A percentile compares a stretch with the other conserved stretches of the same genome.
These are phyloP conservation scores for Apamea monoglypha DNA, from an alignment of 2,888 invertebrate genomes.

Conservation along the genomic window DNA sequence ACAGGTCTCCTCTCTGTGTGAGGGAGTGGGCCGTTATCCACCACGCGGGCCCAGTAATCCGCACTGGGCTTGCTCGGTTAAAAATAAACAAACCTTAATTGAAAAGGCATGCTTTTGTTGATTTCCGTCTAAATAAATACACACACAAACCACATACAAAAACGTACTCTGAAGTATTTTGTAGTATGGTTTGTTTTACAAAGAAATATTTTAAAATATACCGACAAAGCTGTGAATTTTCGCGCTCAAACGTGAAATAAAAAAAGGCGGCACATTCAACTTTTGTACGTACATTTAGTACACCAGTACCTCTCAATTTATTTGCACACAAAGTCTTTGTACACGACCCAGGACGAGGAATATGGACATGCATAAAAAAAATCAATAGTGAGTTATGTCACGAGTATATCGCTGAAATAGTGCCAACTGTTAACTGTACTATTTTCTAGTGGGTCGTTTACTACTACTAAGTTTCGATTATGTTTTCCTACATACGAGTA, in stretches of 20 bases:
- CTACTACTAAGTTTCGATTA: background rate
- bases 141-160: background rate
- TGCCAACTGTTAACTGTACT: background rate
- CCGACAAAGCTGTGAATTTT: background rate
- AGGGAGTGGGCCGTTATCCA: background rate
- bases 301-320: slow-evolving; percentile 14
- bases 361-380: slow-evolving; percentile 2
- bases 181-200: background rate
- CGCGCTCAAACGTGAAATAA: slow-evolving; percentile 9
- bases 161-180: background rate
- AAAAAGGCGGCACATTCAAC: slow-evolving; percentile 5
- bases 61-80: background rate
- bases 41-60: background rate
- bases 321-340: slow-evolving; percentile 18
- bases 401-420: background rate
- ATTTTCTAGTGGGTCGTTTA: background rate
- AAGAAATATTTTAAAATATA: slow-evolving; percentile 12
- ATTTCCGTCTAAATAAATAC: background rate
- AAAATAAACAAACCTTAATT: background rate
- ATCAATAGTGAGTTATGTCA: background rate
- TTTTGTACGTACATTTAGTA: slow-evolving; percentile 1
- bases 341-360: background rate
- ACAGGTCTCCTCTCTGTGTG: background rate
- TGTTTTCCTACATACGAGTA: background rate
- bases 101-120: background rate